phyloP scores from a whole-genome alignment of 2,888 invertebrate genomes.

The Chaetogeoica ovagalla region DNA sequence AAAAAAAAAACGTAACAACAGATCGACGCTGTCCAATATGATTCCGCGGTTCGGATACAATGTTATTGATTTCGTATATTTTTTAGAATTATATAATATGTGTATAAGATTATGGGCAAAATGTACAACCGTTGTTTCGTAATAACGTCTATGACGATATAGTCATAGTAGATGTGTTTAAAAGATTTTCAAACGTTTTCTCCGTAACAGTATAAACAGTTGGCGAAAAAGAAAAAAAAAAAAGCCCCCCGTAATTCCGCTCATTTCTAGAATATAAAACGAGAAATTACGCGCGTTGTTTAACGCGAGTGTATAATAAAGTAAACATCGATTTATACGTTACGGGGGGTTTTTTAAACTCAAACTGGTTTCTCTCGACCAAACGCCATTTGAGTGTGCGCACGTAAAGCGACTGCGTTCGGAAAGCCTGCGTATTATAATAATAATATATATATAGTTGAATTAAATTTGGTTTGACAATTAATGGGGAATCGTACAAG shows the following conservation, averaged over 20 bases:
- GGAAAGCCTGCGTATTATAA: not conserved
- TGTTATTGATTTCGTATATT: too few relatives aligned
- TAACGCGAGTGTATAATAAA: conserved; percentile 17
- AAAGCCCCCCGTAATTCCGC: not conserved
- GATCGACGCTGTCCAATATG: too few relatives aligned
- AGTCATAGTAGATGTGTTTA: not conserved
- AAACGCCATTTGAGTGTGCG: conserved; percentile 9
- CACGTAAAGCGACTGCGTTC: not conserved
- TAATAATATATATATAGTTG: not conserved
- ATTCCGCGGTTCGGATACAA: too few relatives aligned
- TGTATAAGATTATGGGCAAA: too few relatives aligned
- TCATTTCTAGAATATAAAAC: not conserved
- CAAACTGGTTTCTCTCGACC: conserved; percentile 36
- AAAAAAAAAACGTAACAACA: too few relatives aligned
- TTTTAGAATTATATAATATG: too few relatives aligned
- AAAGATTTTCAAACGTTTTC: conserved; percentile 7
- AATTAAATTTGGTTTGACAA: not conserved
- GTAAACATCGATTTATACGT: conserved; percentile 16
- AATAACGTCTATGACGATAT: too few relatives aligned
- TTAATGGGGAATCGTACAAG: not conserved
- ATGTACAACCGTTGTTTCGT: too few relatives aligned
- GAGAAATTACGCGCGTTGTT: not conserved
- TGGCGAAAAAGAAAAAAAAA: not conserved
- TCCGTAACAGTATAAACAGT: not conserved
- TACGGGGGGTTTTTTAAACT: conserved; percentile 9